Evolutionary conservation across 37 sponge, comb jelly and placozoan genomes (phyloP), one percentile per base, ranked within the genome.

Genomic region (Ephydatia muelleri): DNA sequence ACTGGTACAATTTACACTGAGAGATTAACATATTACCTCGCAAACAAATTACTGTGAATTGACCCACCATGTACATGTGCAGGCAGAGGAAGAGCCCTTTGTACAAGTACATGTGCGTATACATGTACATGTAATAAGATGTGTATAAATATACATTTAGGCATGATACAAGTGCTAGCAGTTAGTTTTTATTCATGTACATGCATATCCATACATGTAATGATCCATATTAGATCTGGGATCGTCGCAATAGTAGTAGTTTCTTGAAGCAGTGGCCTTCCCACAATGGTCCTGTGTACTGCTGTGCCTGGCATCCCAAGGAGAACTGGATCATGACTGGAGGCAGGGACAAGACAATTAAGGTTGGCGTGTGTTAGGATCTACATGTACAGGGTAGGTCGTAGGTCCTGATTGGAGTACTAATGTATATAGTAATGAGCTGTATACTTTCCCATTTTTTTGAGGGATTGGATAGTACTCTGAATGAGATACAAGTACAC

Each of bases 311-410:
- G 96, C 94, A 93, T 40, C 88, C 85, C 28, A 38, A 72, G 73
- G 87, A 90, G 36, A 75, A 88, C 82, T 73, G 81, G 74, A 76
- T 96, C 26, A 71, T 84, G 30, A 72, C 94, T 28, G 92, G 91
- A 21, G 96, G 96, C 21, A 90, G 96, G 66, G 96, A 96, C 81
- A 93, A 96, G 77, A 88, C 70, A 47, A 91, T 96, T 12, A 93
- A 91, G 77, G 94, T 93, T 9, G 38, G 70, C 25, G 49, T 5
- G 25, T 30, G 30, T n/a, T 34, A 21, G 21, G 19, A 21, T 65
- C 19, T 65, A 65, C 66, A 65, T 22, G 14, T n/a, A n/a, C n/a
- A n/a, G n/a, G n/a, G n/a, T 65, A 65, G 66, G 66, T 65, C 21
- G 66, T 22, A 21, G 30, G 32, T 71, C 30, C 29, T 69, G 70